Conservation (phyloP, 2,113 vertebrate species). For the Pteronura brasiliensis region DNA sequence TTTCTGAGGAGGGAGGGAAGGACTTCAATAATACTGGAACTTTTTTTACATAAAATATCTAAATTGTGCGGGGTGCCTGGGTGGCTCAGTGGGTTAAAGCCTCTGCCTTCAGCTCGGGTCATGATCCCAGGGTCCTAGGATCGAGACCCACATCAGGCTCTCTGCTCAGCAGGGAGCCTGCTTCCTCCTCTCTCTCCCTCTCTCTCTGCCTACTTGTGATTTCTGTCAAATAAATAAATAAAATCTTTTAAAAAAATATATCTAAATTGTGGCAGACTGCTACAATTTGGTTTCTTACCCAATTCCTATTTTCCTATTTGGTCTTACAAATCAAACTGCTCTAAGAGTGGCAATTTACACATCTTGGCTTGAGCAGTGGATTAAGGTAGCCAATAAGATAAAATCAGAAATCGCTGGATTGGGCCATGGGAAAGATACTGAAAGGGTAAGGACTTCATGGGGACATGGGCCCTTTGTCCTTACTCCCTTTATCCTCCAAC, state of each 20-base stretch:
- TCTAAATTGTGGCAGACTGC: background rate
- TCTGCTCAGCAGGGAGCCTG: no score
- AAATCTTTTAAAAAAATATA: no score
- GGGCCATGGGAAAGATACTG: background rate
- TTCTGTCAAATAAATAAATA: no score
- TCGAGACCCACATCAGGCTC: no score
- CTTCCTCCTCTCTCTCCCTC: no score
- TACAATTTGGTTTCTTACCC: background rate
- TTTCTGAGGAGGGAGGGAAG: background rate
- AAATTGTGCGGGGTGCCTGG: no score
- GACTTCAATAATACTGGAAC: background rate
- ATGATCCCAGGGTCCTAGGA: no score
- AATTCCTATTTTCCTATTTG: background rate
- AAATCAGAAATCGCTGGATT: background rate
- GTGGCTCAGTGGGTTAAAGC: no score
- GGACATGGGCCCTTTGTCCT: background rate
- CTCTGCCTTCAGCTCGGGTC: no score
- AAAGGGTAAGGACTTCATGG: background rate
- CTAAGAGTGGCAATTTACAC: background rate
- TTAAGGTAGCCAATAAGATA: background rate
- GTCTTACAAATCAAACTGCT: background rate
- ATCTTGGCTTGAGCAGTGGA: background rate
- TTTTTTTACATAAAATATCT: background rate
- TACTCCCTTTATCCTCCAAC: background rate
- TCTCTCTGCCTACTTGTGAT: no score